phyloP scores from a whole-genome alignment of 1,140 invertebrate genomes.

The Zaprionus kolodkinae region DNA sequence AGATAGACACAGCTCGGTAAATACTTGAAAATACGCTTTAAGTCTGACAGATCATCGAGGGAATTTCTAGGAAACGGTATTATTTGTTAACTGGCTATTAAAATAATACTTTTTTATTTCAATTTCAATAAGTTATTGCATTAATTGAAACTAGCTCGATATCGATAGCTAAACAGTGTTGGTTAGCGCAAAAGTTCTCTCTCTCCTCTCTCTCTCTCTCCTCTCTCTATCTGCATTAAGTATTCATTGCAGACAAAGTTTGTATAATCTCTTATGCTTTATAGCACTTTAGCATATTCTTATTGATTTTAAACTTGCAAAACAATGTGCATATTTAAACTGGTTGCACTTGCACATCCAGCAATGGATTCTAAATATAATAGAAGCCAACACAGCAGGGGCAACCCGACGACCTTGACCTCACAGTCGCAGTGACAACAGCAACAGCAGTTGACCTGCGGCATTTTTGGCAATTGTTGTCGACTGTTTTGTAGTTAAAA shows the following conservation, averaged over 20 bases:
- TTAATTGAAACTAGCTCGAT: too few species aligned
- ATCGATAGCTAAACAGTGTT: too few species aligned
- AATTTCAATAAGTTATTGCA: too few species aligned
- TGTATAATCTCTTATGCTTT: neutral
- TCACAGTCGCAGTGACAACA: neutral
- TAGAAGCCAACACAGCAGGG: too few species aligned
- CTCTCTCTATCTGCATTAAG: neutral
- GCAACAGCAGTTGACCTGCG: slow-evolving; percentile 6
- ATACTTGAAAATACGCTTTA: neutral
- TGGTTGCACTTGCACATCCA: neutral
- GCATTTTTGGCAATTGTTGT: neutral
- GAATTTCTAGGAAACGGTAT: neutral
- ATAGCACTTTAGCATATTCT: too few species aligned
- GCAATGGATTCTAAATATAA: too few species aligned
- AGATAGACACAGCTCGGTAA: neutral
- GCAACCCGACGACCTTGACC: slow-evolving; percentile 3
- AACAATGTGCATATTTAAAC: neutral
- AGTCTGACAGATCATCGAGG: neutral
- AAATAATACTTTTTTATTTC: too few species aligned
- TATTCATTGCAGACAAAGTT: neutral
- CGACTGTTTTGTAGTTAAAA: slow-evolving; percentile 37
- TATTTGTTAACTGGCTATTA: too few species aligned
- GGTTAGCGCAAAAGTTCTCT: too few species aligned
- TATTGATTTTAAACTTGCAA: neutral
- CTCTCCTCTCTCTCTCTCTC: too few species aligned